Conservation (phyloP, 2,888 invertebrate species). For the Hydriomena furcata region DNA sequence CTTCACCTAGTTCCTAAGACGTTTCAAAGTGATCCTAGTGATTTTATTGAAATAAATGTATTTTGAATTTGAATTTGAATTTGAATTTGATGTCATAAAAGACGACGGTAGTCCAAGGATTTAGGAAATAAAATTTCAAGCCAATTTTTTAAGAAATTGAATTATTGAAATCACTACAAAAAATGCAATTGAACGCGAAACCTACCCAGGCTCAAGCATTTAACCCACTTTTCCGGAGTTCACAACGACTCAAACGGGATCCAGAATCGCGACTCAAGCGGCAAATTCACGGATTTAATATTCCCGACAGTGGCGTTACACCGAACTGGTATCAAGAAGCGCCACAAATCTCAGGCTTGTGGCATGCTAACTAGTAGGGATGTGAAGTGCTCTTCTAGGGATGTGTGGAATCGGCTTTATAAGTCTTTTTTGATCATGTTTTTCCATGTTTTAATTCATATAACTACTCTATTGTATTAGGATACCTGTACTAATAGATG, state of each 20-base stretch:
- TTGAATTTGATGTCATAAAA: no score
- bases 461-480: no score
- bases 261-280: constrained; percentile 19
- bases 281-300: constrained; percentile 58
- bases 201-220: constrained; percentile 3
- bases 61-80: no score
- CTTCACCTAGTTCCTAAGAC: no score
- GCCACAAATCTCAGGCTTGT: constrained; percentile 61
- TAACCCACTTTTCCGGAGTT: constrained; percentile 9
- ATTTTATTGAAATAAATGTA: no score
- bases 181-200: not conserved
- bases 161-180: not conserved
- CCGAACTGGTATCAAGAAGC: constrained; percentile 61
- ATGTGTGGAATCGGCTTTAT: not conserved
- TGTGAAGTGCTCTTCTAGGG: constrained; percentile 13
- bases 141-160: no score
- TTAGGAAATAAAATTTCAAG: no score
- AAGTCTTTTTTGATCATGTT: no score
- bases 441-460: no score
- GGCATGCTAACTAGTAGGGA: constrained; percentile 43
- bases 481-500: no score
- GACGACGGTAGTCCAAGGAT: no score
- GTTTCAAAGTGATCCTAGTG: no score
- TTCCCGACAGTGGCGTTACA: constrained; percentile 68
- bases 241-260: constrained; percentile 24